These are phyloP conservation scores for Ectemnius cavifrons DNA, from an alignment of 2,888 invertebrate genomes.

Conservation along the genomic window DNA sequence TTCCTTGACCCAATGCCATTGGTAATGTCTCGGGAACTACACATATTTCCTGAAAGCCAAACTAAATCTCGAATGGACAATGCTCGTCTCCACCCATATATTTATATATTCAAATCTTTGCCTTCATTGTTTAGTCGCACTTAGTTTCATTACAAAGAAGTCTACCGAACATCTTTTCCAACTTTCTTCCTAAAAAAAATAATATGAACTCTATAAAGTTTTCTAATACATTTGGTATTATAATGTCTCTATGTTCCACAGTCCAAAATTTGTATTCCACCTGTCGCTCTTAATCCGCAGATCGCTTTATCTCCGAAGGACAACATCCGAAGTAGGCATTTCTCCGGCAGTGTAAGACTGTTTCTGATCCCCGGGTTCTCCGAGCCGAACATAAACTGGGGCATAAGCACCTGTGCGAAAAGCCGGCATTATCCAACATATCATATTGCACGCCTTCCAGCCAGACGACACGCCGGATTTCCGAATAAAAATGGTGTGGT, in stretches of 20 bases:
- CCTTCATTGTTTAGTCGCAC: no score
- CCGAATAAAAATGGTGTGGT: constrained; percentile 13
- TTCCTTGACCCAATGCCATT: constrained; percentile 27
- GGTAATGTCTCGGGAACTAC: neutral
- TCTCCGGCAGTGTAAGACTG: neutral
- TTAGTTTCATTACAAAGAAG: no score
- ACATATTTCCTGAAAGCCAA: constrained; percentile 8
- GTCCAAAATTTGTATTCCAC: no score
- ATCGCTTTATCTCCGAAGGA: no score
- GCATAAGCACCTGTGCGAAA: constrained; percentile 61
- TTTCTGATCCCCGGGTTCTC: neutral
- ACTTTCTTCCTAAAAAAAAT: no score
- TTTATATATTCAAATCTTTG: no score
- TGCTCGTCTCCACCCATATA: no score
- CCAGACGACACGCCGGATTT: constrained; percentile 22
- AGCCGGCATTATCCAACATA: constrained; percentile 32
- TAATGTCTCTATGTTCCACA: no score
- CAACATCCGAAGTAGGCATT: neutral
- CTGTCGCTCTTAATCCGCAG: no score
- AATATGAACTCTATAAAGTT: no score
- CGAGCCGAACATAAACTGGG: constrained; percentile 46
- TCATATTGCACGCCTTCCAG: constrained; percentile 52
- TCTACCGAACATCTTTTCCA: no score
- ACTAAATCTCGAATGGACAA: constrained; percentile 2
- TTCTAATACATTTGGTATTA: no score